Base-by-base conservation (phyloP, 1,140 invertebrate species). In the Harpegnathos saltator region DNA sequence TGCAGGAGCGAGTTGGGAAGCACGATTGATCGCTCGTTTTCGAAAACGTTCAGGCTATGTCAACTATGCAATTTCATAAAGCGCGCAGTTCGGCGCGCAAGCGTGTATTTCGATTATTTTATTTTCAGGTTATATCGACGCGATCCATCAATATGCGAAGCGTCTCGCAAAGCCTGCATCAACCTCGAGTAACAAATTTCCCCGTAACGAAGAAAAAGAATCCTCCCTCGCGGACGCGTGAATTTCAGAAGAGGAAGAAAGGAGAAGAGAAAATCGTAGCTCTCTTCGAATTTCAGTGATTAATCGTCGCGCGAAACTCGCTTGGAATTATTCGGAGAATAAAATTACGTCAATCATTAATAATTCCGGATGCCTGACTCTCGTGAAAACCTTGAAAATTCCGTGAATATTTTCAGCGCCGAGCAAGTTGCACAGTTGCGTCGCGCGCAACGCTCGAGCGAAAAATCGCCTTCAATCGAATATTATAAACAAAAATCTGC, bases 61-160 rank as follows among this genome's bases (percentile, higher is more conserved):
- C 65, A 82, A 82, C 80, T 75, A 85, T 69, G 56, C 69, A 85
- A 62, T 71, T 59, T 82, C 61, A 58, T 24, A 63, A 58, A 66
- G 15, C 52, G n/a, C 9, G 33, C 26, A 3, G 61, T 22, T 59
- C 29, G 22, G 12, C n/a, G n/a, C 19, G 33, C 19, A 24, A 54
- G 44, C 2, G 15, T 7, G 24, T 72, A 22, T 59, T 73, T 73
- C 14, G 33, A 52, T 65, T 52, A 75, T 66, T 66, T 24, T 38
- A 54, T 15, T 77, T 75, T 66, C 33, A 14, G 11, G 56, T 77
- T 66, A 56, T 12, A 26, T 66, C 19, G 15, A 5, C 17, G 38
- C 38, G 5, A 12, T 54, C 19, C 19, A 3, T 56, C 74, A 63
- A 73, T 38, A 14, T 61, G 33, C 38, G 29, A 0, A 77, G 66